Evolutionary conservation across 2,797 vertebrate genomes (phyloP), one percentile per base, ranked within the genome.

Genomic region (Crypturellus tataupa): DNA sequence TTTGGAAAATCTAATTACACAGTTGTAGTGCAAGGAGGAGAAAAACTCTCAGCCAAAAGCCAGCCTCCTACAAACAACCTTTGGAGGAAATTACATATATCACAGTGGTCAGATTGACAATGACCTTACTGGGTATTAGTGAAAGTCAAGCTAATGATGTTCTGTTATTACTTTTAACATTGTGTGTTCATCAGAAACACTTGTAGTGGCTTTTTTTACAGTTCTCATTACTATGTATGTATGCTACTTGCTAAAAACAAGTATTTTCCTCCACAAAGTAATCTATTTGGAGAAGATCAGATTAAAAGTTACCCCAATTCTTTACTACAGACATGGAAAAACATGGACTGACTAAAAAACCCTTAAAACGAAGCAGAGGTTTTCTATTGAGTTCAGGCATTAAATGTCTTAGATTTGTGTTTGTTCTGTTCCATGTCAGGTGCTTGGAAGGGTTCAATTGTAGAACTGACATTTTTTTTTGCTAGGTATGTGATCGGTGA

Each of bases 1-100:
- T 94, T 85, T 80, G 20, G 86, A 89, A 97, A 92, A 90, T 65
- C 39, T 79, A 73, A 84, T 95, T 93, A 89, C 16, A 27, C 63
- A 77, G 18, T 95, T 94, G 59, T 85, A 76, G 46, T 56, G 31
- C 46, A 92, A 67, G 53, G 21, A 6, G 6, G 5, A 8, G 19
- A 25, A 24, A 27, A 80, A 65, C 51, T 58, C 68, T 25, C 47
- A 92, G n/a, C 29, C 35, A 60, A 79, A 77, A 23, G 39, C n/a
- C 44, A 33, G 35, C 6, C 33, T 91, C 44, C 56, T 80, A 83
- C 55, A 31, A 78, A 58, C 44, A 82, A 15, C 24, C 58, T 75
- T 85, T 76, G 58, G 67, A 94, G 46, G 44, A 82, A 85, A 69
- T 92, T 79, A 70, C 60, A 35, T 85, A 46, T 58, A 73, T 90